Evolutionary conservation across 2,113 vertebrate genomes (phyloP).

Genomic region (Glaucidium brasilianum): DNA sequence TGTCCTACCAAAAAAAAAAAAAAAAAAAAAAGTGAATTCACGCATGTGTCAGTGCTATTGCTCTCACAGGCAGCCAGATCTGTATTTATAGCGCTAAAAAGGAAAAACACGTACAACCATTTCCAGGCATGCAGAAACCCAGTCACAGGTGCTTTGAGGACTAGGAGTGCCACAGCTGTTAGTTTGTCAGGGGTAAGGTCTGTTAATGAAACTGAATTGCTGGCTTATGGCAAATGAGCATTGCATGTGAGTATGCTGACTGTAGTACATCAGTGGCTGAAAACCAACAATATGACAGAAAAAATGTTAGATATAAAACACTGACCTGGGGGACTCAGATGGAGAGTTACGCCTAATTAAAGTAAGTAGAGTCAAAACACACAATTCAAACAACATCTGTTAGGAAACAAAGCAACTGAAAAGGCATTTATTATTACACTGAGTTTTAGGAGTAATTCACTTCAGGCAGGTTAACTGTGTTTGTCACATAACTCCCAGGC

Average conservation of each 20-base stretch:
- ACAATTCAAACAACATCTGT: constrained; percentile 47
- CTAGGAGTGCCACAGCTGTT: constrained; percentile 8
- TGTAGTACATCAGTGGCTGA: background rate
- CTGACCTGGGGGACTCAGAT: constrained; percentile 7
- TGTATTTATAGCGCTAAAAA: background rate
- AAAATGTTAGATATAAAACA: constrained; percentile 21
- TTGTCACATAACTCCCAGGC: background rate
- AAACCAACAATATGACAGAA: background rate
- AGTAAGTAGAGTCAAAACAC: background rate
- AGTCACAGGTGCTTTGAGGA: constrained; percentile 20
- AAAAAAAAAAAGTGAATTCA: background rate
- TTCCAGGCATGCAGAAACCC: background rate
- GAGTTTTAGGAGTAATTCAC: background rate
- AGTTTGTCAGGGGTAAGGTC: background rate
- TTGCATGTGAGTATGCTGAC: background rate
- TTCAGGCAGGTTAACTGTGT: background rate
- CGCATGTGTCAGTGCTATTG: background rate
- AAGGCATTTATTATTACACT: background rate
- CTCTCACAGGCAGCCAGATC: background rate
- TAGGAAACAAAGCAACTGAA: constrained; percentile 23
- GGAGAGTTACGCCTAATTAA: constrained; percentile 27
- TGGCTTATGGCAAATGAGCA: constrained; percentile 6
- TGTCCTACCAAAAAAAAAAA: no score
- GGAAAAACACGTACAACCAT: background rate
- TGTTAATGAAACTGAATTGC: constrained; percentile 28